phyloP scores from a whole-genome alignment of 53 echinoderm and acorn worm genomes.

The Arbacia lixula region DNA sequence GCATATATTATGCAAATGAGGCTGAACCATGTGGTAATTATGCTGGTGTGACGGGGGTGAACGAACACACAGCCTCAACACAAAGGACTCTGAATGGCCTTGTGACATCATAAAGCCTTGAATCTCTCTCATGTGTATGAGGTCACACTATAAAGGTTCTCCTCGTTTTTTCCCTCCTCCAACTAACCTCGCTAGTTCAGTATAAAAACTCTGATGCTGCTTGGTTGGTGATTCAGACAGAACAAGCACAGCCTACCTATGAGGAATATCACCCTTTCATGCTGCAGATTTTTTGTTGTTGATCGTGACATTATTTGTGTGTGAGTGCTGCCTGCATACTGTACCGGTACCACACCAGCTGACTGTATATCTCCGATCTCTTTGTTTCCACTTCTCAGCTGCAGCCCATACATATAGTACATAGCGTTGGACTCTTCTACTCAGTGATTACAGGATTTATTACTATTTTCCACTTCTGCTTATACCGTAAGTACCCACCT shows the following conservation, averaged over 20 bases:
- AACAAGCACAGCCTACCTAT: neutral
- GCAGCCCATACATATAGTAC: too few species aligned
- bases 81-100: slow-evolving; percentile 12
- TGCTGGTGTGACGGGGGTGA: slow-evolving; percentile 34
- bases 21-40: slow-evolving; percentile 11
- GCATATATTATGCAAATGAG: slow-evolving; percentile 38
- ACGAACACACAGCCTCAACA: neutral
- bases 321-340: neutral
- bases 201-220: slow-evolving; percentile 25
- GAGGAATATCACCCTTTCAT: neutral
- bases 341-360: too few species aligned
- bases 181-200: neutral
- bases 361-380: too few species aligned
- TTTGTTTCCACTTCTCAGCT: slow-evolving; percentile 17
- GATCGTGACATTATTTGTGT: slow-evolving; percentile 16
- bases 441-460: too few species aligned
- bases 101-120: slow-evolving; percentile 31
- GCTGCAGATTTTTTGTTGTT: slow-evolving; percentile 39
- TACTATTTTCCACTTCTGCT: too few species aligned
- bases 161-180: neutral
- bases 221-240: neutral
- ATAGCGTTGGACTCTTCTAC: too few species aligned
- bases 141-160: neutral
- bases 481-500: too few species aligned
- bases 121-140: neutral